phyloP scores from a whole-genome alignment of 2,797 vertebrate species.

The Urophycis tenuis region DNA sequence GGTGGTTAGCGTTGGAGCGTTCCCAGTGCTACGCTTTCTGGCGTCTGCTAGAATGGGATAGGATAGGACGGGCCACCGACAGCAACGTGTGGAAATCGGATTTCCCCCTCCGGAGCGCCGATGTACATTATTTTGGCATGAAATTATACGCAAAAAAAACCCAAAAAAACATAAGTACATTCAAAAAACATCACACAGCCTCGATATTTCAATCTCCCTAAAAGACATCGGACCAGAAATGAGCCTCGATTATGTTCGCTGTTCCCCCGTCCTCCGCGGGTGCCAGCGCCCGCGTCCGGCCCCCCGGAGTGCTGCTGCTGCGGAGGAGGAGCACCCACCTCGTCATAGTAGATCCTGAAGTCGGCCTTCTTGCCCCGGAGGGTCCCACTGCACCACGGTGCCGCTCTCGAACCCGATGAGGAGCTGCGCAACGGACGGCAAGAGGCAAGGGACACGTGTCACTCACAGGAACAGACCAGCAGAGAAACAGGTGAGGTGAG shows the following conservation, averaged over 20 bases:
- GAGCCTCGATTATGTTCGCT: not conserved
- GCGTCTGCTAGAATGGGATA: too few species aligned
- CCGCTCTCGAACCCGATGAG: slow-evolving; percentile 96
- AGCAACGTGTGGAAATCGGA: not conserved
- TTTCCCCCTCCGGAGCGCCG: not conserved
- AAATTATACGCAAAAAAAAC: not conserved
- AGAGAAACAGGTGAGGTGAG: slow-evolving; percentile 10
- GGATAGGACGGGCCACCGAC: not conserved
- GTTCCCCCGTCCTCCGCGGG: not conserved
- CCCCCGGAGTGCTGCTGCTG: too few species aligned
- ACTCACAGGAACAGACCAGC: slow-evolving; percentile 2
- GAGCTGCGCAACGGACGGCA: slow-evolving; percentile 67
- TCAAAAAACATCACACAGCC: too few species aligned
- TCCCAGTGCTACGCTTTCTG: too few species aligned
- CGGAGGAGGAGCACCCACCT: slow-evolving; percentile 71
- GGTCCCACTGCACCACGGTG: slow-evolving; percentile 92
- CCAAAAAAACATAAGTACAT: not conserved
- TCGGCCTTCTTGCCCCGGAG: slow-evolving; percentile 88
- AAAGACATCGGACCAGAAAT: too few species aligned
- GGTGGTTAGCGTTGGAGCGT: not conserved
- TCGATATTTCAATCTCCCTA: not conserved
- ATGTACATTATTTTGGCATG: not conserved
- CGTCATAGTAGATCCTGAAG: slow-evolving; percentile 94
- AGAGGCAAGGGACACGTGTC: not conserved
- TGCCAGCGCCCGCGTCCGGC: too few species aligned